Percentiles rank a stretch among this genome's conserved stretches.
phyloP scores from a whole-genome alignment of 1,140 invertebrate genomes.

The Vanessa atalanta region DNA sequence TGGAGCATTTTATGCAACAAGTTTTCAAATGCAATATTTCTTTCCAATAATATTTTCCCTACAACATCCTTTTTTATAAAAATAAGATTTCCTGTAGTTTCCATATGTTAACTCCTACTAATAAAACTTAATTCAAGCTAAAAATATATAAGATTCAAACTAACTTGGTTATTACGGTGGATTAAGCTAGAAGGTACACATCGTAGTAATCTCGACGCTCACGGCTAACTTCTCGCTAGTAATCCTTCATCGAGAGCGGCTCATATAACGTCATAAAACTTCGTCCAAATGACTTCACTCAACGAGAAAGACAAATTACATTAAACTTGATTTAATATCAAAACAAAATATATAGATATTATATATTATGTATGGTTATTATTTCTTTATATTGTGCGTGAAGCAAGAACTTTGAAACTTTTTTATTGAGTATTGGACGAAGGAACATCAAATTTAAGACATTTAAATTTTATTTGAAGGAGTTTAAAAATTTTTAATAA shows the following conservation, averaged over 20 bases:
- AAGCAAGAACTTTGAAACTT: no score
- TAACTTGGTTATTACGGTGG: constrained; percentile 24
- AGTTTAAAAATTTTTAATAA: no score
- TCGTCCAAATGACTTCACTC: constrained; percentile 21
- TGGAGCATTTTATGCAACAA: no score
- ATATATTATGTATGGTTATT: no score
- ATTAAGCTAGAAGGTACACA: constrained; percentile 1
- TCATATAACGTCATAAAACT: constrained; percentile 36
- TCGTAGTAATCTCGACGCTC: constrained; percentile 12
- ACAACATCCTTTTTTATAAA: no score
- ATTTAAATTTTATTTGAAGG: no score
- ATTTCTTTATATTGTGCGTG: no score
- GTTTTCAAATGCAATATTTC: no score
- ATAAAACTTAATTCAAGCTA: background rate
- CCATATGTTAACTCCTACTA: background rate
- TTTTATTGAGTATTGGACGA: no score
- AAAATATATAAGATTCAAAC: constrained; percentile 1
- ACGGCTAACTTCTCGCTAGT: constrained; percentile 22
- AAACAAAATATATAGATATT: background rate
- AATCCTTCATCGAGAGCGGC: constrained; percentile 32
- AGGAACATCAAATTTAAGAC: no score
- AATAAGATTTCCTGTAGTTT: no score
- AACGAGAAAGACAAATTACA: constrained; percentile 24
- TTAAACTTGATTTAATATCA: constrained; percentile 11
- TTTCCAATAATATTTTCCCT: no score